Evolutionary conservation across 2,888 invertebrate genomes (phyloP), one percentile per base, ranked within the genome.

Genomic region (Agrotis clavis): DNA sequence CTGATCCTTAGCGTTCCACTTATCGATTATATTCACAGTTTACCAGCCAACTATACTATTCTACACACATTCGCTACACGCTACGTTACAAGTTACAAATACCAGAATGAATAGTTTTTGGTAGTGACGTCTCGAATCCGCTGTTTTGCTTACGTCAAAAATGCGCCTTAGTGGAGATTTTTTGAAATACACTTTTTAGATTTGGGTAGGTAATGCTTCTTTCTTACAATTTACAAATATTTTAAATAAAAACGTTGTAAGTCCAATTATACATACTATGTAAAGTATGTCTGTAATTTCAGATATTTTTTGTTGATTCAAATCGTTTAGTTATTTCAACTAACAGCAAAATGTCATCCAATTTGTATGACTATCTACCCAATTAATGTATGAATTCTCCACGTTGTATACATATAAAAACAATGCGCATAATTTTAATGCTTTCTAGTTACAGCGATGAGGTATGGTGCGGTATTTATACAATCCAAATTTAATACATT

Each of bases 401-500:
- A 77, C 56, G 69, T 64, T 30, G 53, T 75, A 62, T 67, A 72
- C 53, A 47, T 67, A 62, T 67, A 66, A 60, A 62, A 67, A 69
- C 60, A 67, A 72, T 72, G 60, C 60, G 62, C 59, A 45, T 71
- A 60, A 59, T 11, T 66, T 54, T 81, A 76, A 77, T 78, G 73
- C 75, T 47, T 71, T 79, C 63, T 81, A 77, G 61, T 89, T 90
- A 91, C 87, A 89, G 89, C 88, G 85, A 90, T 93, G 93, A 93
- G 93, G 93, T 93, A 92, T 90, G 91, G 87, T 89, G 89, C 91
- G 91, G 91, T 93, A 88, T 87, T 83, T 86, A 78, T 83, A 86
- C 65, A 82, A 77, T 78, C 62, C 83, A 77, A 71, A 67, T 70
- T 63, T 64, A 18, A 50, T 70, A 82, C 69, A 78, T 82, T 69